Percentiles rank a stretch among this genome's conserved stretches.
phyloP scores from a whole-genome alignment of 2,113 vertebrate genomes.

The Candoia aspera region DNA sequence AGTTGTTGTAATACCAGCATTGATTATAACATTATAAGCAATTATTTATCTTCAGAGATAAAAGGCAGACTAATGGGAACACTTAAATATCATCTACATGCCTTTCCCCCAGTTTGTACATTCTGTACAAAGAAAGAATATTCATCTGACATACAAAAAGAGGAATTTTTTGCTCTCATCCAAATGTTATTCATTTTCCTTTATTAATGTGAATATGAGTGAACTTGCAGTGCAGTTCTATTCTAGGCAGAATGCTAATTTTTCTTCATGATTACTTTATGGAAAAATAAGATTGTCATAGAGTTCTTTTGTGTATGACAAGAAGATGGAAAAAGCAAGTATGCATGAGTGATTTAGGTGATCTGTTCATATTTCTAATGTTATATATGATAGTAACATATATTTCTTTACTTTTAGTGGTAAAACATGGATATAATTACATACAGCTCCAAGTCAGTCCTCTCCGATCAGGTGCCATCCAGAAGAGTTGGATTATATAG shows the following conservation, averaged over 20 bases:
- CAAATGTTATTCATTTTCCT: background rate
- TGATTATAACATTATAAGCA: background rate
- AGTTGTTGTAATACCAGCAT: too few relatives aligned
- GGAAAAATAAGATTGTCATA: background rate
- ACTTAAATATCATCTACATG: background rate
- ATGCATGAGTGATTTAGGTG: background rate
- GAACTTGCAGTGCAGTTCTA: background rate
- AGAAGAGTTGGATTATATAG: background rate
- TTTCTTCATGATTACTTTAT: background rate
- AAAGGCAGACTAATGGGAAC: background rate
- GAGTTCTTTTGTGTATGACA: background rate
- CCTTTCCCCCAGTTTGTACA: slow-evolving; percentile 27
- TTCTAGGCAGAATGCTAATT: background rate
- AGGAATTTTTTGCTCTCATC: background rate
- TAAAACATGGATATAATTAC: background rate
- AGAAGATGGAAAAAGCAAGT: background rate
- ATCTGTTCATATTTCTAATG: background rate
- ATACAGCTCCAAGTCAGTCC: background rate
- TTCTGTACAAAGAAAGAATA: background rate
- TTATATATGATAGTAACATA: background rate
- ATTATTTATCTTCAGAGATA: background rate
- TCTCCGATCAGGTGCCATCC: background rate
- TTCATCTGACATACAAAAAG: background rate
- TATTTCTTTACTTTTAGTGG: background rate
- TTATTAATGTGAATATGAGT: background rate